Evolutionary conservation across 2,113 vertebrate genomes (phyloP), one percentile per base, ranked within the genome.

Genomic region (Atlantisia rogersi): DNA sequence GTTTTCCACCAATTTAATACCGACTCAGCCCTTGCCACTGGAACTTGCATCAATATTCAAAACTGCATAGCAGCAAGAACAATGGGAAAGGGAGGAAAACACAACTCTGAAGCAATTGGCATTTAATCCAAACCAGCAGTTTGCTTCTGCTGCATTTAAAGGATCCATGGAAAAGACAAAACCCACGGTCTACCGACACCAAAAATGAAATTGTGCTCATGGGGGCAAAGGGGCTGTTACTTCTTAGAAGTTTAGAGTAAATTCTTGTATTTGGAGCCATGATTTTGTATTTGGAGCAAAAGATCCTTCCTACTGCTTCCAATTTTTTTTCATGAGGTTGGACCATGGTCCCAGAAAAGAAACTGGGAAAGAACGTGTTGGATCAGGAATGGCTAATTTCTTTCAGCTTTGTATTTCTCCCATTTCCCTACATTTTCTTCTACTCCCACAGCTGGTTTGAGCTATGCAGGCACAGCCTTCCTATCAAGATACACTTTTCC

Each of bases 331-430:
- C 70, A 28, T 6, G 35, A 93, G 15, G 26, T n/a, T 46, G 67
- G 68, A 71, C 82, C 0, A 0, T 9, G 75, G 40, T 53, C n/a
- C 52, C 92, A 88, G 50, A 44, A 74, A 88, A 87, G 39, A 74
- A 82, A 32, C 1, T 20, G 42, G 68, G 56, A 31, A 82, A 50
- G 70, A 73, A 1, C 10, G 58, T 32, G 20, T 2, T 16, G 35
- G 35, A 87, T 55, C 25, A 78, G 48, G 86, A 95, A 52, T 2
- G 6, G 53, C 80, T 56, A 28, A 79, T 76, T 76, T 40, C n/a
- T 81, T 89, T 95, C 96, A 92, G 58, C 58, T 94, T 82, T 88
- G 50, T 67, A 37, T 76, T 86, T 91, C 86, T 89, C 69, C n/a
- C 67, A 44, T 84, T 71, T 71, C 79, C 65, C 76, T 83, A 70